phyloP scores from a whole-genome alignment of 2,113 vertebrate genomes.

The Ailurus styani region DNA sequence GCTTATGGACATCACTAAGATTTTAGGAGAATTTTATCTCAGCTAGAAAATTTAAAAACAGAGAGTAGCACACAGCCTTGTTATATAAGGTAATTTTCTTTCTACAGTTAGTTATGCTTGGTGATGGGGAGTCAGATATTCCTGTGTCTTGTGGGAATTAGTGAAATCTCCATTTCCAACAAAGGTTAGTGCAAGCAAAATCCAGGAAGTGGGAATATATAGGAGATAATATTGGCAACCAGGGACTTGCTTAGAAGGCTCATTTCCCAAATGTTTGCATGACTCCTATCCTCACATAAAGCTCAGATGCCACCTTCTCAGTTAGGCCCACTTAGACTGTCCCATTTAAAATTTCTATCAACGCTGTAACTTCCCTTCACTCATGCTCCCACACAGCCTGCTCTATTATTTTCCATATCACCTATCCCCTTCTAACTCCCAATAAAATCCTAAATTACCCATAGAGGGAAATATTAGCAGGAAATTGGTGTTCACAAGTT shows the following conservation, averaged over 20 bases:
- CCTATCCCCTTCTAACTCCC: not conserved
- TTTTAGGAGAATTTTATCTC: not conserved
- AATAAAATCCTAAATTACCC: not conserved
- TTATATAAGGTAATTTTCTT: not conserved
- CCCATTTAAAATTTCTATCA: not conserved
- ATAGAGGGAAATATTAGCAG: not conserved
- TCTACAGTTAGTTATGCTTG: not conserved
- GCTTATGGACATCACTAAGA: not conserved
- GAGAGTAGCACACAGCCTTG: not conserved
- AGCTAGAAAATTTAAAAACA: not conserved
- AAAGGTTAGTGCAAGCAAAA: not conserved
- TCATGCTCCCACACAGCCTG: not conserved
- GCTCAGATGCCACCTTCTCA: not conserved
- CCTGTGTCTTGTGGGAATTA: not conserved
- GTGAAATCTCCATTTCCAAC: not conserved
- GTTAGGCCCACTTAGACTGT: not conserved
- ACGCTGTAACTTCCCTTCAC: not conserved
- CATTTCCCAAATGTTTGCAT: not conserved
- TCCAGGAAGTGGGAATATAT: not conserved
- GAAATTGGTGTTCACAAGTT: not conserved
- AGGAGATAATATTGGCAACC: not conserved
- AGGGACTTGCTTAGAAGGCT: not conserved
- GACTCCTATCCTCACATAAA: not conserved
- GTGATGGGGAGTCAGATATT: not conserved
- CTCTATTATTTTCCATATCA: not conserved